These are phyloP conservation scores for Aotus griseimembra DNA, from an alignment of 2,797 vertebrate species.

Conservation along the genomic window DNA sequence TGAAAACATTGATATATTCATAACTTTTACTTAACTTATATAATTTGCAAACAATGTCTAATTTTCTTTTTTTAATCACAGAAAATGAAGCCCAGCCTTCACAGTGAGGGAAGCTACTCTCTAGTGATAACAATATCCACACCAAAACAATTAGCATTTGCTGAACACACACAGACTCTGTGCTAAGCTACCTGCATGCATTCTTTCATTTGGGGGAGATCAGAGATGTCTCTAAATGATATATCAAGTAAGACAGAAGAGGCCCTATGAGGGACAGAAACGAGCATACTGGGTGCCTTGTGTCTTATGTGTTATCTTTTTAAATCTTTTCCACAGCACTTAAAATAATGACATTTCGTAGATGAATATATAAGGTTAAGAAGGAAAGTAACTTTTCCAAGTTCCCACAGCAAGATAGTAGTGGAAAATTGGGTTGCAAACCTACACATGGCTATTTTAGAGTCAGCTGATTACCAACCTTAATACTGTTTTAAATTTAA, in stretches of 20 bases:
- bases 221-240: neutral
- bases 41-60: neutral
- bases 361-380: too few species aligned
- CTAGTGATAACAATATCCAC: neutral
- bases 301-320: neutral
- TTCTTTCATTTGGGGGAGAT: neutral
- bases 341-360: too few species aligned
- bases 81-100: neutral
- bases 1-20: neutral
- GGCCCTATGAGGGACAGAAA: neutral
- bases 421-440: neutral
- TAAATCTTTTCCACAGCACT: neutral
- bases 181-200: neutral
- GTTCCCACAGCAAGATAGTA: neutral
- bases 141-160: neutral
- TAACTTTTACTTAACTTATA: neutral
- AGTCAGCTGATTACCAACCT: too few species aligned
- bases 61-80: neutral
- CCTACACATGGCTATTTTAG: too few species aligned
- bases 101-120: too few species aligned
- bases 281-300: accelerated
- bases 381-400: neutral
- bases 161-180: accelerated
- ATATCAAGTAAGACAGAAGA: neutral
- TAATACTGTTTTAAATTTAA: too few species aligned